Evolutionary conservation across 2,888 invertebrate species (phyloP), one percentile per base, ranked within the genome.

Genomic region (Latrodectus hesperus): DNA sequence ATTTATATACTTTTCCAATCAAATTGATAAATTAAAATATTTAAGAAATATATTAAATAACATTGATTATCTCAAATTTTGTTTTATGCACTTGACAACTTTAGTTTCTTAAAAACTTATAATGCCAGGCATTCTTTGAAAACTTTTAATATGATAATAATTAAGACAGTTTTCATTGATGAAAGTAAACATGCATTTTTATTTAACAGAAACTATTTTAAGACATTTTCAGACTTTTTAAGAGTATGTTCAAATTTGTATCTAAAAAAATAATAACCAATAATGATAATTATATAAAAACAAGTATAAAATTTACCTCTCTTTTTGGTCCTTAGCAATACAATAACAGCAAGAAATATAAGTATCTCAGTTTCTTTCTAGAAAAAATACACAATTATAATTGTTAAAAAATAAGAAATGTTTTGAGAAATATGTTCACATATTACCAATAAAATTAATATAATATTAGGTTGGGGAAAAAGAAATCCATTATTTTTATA

Each of bases 281-380:
- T 11, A 3, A 55, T 55, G 11, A 55, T 2, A 55, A 22, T 22
- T 0, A 60, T 16, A 16, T 9, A 16, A 16, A 14, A 14, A 6
- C n/a, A 60, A 10, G 60, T 16, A n/a, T 6, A 16, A 60, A 16
- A 60, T 52, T 90, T 90, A 92, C 93, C 92, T 90, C 93, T 92
- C 93, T 98, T 99, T 91, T 98, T 94, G 1, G 98, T 97, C 91
- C 99, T 95, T 91, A 99, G 95, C 95, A 98, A 97, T 78, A 99
- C 95, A 1, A 99, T 96, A 91, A 99, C 97, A 90, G 97, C 94
- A 84, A 99, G 94, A 93, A 99, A 99, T 93, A 99, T 98, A 78
- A 99, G 93, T 91, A 99, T 98, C 93, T 99, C 99, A 90, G 97
- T 97, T 93, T 99, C 99, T 91, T 97, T 94, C 94, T 96, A 92